phyloP scores from a whole-genome alignment of 2,797 vertebrate genomes.

The Bryconaethiops microstoma region DNA sequence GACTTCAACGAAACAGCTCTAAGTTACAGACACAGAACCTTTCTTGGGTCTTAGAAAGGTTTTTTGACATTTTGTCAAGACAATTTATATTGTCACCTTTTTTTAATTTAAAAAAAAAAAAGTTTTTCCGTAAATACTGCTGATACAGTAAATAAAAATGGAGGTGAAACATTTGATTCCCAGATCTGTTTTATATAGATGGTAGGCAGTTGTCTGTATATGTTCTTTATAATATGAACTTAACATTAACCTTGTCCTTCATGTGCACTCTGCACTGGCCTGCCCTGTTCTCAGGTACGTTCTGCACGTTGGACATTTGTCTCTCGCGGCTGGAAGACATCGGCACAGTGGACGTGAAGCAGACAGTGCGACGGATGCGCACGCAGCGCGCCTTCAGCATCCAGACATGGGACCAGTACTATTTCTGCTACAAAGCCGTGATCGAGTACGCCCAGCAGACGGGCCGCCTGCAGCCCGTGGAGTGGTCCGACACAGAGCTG shows the following conservation, averaged over 20 bases:
- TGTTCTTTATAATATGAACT: neutral
- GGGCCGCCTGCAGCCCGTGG: conserved; percentile 79
- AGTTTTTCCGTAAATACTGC: too few species aligned
- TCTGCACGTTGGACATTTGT: conserved; percentile 88
- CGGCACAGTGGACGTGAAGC: conserved; percentile 79
- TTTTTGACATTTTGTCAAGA: too few species aligned
- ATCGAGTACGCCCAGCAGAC: conserved; percentile 83
- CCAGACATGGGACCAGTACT: conserved; percentile 89
- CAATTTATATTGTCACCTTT: too few species aligned
- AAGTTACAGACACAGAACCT: too few species aligned
- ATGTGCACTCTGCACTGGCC: neutral
- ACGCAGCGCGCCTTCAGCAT: conserved; percentile 86
- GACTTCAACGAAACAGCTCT: too few species aligned
- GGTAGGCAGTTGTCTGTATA: neutral
- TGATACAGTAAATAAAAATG: too few species aligned
- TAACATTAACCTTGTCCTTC: neutral
- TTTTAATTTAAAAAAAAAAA: too few species aligned
- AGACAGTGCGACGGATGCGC: conserved; percentile 84
- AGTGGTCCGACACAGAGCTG: conserved; percentile 86
- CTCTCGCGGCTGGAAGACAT: conserved; percentile 84
- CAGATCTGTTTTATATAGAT: too few species aligned
- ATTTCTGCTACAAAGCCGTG: conserved; percentile 85
- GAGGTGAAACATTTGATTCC: too few species aligned
- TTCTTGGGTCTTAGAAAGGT: too few species aligned
- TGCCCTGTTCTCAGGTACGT: conserved; percentile 74